A percentile compares a stretch with the other conserved stretches of the same genome.
These are phyloP conservation scores for Myotis daubentonii DNA, from an alignment of 2,797 vertebrate species.

Conservation along the genomic window DNA sequence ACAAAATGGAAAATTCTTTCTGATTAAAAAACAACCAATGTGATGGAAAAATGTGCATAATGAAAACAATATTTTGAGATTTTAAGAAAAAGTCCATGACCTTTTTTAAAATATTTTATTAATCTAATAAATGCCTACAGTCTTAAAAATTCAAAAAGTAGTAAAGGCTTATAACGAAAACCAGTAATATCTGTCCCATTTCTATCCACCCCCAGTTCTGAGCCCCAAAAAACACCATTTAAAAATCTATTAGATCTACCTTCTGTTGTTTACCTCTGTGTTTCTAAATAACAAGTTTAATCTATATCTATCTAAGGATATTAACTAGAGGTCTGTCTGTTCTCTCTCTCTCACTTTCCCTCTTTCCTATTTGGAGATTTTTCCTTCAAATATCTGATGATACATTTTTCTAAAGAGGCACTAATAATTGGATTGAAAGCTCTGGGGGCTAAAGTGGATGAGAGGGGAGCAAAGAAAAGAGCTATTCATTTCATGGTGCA, in stretches of 20 bases:
- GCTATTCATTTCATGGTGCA: not conserved
- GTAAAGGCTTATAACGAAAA: constrained; percentile 21
- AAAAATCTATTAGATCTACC: not conserved
- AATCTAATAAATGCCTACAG: not conserved
- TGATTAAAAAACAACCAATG: not conserved
- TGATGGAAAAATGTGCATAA: not conserved
- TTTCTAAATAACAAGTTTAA: constrained; percentile 26
- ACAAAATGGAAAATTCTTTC: constrained; percentile 45
- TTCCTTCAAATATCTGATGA: not conserved
- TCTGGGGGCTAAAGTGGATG: not conserved
- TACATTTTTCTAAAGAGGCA: not conserved
- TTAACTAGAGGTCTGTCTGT: not conserved
- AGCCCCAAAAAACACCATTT: not conserved
- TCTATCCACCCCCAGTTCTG: not conserved
- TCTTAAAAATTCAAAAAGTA: constrained; percentile 1
- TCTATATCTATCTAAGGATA: not conserved
- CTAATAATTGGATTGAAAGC: not conserved
- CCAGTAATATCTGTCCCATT: not conserved
- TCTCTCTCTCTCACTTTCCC: not conserved
- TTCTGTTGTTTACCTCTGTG: not conserved
- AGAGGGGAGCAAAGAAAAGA: not conserved
- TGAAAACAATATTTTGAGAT: not conserved
- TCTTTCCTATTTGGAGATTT: not conserved
- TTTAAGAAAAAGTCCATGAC: not conserved
- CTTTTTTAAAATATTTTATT: constrained; percentile 10